Base-by-base conservation (phyloP, 2,797 vertebrate genomes). In the Sebastolobus altivelis region DNA sequence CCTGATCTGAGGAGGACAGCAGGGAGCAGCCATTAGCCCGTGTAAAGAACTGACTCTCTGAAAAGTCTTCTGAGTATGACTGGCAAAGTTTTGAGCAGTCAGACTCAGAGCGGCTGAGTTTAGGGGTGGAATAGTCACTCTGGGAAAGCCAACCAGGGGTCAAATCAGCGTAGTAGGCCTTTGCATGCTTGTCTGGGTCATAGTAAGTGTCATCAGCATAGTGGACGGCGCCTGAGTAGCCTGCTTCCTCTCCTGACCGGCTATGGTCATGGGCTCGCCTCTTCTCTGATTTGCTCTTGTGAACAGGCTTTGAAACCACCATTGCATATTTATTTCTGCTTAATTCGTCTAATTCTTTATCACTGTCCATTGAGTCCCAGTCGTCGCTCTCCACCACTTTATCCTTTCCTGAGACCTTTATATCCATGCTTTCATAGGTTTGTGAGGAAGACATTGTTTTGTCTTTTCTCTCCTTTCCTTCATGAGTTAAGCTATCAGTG, bases 371-470 rank as follows among this genome's bases (percentile, higher is more conserved):
- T 27, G 97, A 98, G 80, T 97, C 97, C 98, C 98, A 99, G 75
- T 96, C 95, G 78, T 96, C 97, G 62, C 96, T 96, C 90, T 97
- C 97, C 9, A 89, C 91, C 87, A 91, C 91, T 94, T 97, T 97
- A 40, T 99, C 98, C 75, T 96, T 93, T 5, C 94, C 93, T 79
- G 96, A 95, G 85, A 97, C 83, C 79, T 98, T 99, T 84, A 99
- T 97, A 83, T 99, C 97, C 98, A 99, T 99, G 91, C 98, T 99
- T 91, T 99, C 99, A 7, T 99, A 99, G 0, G 99, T 99, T 94
- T 99, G 99, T 27, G 99, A 99, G 9, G 97, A 97, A 74, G 97
- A 95, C 84, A 99, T 94, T 18, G 92, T 91, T 90, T 96, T 98
- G 66, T 99, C 98, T 94, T 96, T 99, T 92, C 92, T 97, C 77